These are phyloP conservation scores for Eutrigla gurnardus DNA, from an alignment of 2,797 vertebrate genomes.

Conservation along the genomic window DNA sequence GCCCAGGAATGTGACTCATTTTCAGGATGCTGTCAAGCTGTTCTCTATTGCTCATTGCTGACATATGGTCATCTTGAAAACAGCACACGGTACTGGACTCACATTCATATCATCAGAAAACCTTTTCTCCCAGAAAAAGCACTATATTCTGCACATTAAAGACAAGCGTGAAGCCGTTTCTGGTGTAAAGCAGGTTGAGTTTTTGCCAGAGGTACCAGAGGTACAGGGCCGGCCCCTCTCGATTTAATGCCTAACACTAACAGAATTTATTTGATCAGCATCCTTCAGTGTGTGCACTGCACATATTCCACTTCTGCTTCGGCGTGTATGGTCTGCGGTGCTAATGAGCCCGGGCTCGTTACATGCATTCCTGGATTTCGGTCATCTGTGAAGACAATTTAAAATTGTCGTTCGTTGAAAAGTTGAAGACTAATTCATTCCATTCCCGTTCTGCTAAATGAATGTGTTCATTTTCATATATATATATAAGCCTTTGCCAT, in stretches of 20 bases:
- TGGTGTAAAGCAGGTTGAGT: neutral
- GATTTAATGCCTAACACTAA: constrained; percentile 22
- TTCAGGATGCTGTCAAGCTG: constrained; percentile 51
- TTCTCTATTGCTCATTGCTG: constrained; percentile 28
- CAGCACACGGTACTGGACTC: neutral
- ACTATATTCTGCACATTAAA: neutral
- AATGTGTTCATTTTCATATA: constrained; percentile 21
- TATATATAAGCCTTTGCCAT: constrained; percentile 4
- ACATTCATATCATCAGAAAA: neutral
- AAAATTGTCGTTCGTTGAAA: constrained; percentile 49
- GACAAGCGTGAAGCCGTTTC: neutral
- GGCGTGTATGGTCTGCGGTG: constrained; percentile 18
- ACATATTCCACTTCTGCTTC: constrained; percentile 15
- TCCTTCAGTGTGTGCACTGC: constrained; percentile 5
- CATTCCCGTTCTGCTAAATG: constrained; percentile 28
- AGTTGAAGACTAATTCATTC: constrained; percentile 46
- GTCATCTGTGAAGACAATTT: constrained; percentile 59
- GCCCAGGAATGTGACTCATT: constrained; percentile 66
- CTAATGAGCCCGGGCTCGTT: constrained; percentile 52
- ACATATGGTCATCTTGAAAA: constrained; percentile 16
- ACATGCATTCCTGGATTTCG: constrained; percentile 64
- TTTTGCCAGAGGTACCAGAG: too few relatives aligned
- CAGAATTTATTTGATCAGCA: constrained; percentile 27
- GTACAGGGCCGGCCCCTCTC: neutral
- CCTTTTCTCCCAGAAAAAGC: too few relatives aligned